Base-by-base conservation (phyloP, 2,113 vertebrate genomes). In the Psettodes erumei region DNA sequence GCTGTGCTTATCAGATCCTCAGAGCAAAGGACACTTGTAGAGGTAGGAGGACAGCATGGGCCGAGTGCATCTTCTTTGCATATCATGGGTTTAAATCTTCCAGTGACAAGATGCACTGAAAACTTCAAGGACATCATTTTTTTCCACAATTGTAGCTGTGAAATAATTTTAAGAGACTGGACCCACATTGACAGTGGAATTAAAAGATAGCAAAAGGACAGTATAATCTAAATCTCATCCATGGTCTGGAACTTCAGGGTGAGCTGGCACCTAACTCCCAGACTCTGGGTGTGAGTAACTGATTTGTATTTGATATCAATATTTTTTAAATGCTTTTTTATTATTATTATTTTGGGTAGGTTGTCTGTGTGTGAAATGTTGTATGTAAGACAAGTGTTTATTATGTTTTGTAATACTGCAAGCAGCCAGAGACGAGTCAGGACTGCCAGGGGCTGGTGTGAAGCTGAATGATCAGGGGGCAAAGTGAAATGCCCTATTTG, bases 311-410 rank as follows among this genome's bases (percentile, higher is more conserved):
- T 82, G 47, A 84, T 84, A 66, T 43, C 35, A 43, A 54, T 6
- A 82, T 88, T 90, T 90, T 86, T 32, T 88, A 90, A 63, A 70
- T 73, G 8, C 1, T 68, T 23, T 28, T 15, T 66, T 3, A 7
- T 28, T 28, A 16, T 81, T 80, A n/a, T n/a, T n/a, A n/a, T n/a
- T n/a, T n/a, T n/a, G n/a, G n/a, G n/a, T n/a, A n/a, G n/a, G n/a
- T 62, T 63, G 47, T 79, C 32, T 18, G 25, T 62, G 51, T 79
- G 47, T 38, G 61, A 69, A 59, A 73, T 64, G 37, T 59, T 56
- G 60, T 48, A n/a, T 47, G 10, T 11, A 37, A 65, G 30, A 68
- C 32, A 45, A 23, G 48, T 66, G 54, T 65, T 71, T 50, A 2
- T 61, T 60, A 33, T 48, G 30, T 86, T 74, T 82, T 74, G 51